phyloP scores from a whole-genome alignment of 2,888 invertebrate genomes.

The Dryobota labecula region DNA sequence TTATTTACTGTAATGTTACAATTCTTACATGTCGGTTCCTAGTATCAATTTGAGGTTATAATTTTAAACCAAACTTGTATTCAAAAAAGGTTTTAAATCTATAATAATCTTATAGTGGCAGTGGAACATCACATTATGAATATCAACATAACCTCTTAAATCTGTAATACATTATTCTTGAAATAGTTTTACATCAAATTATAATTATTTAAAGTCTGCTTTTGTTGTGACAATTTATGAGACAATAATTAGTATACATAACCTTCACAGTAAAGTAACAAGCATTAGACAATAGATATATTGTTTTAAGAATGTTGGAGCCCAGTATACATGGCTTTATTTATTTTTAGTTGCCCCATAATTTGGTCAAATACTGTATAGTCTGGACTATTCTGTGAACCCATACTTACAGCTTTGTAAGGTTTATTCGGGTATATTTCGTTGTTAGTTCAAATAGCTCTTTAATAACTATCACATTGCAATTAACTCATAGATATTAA shows the following conservation, averaged over 20 bases:
- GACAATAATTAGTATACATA: neutral
- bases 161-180: neutral
- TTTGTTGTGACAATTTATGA: neutral
- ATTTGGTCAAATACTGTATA: neutral
- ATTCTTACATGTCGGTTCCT: neutral
- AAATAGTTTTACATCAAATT: neutral
- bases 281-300: neutral
- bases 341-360: neutral
- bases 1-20: neutral
- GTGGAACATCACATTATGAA: too few species aligned
- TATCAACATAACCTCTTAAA: slow-evolving; percentile 4
- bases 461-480: too few species aligned
- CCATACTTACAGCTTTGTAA: neutral
- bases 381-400: neutral
- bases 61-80: slow-evolving; percentile 6
- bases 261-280: neutral
- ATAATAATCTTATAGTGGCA: neutral
- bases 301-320: neutral
- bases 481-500: neutral
- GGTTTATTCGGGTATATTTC: neutral
- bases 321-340: neutral
- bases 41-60: slow-evolving; percentile 48
- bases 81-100: neutral
- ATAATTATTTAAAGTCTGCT: neutral
- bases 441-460: neutral